phyloP scores from a whole-genome alignment of 2,113 vertebrate genomes.

The Phrynosoma platyrhinos region DNA sequence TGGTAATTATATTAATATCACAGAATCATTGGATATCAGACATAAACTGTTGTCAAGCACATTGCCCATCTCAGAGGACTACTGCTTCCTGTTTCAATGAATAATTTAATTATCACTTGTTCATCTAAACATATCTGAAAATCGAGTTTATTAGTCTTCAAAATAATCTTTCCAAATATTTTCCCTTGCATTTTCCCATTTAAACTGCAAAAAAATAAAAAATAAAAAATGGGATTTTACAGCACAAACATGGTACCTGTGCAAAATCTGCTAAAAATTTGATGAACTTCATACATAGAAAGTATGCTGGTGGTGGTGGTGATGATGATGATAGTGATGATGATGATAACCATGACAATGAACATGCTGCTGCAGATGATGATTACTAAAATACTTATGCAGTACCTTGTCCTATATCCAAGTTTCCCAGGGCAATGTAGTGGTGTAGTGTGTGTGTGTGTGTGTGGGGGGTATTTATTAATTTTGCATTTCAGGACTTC shows the following conservation, averaged over 20 bases:
- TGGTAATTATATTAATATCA: constrained; percentile 67
- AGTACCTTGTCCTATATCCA: too few relatives aligned
- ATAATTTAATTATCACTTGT: constrained; percentile 38
- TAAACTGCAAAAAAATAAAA: not conserved
- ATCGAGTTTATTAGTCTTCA: constrained; percentile 2
- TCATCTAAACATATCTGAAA: constrained; percentile 43
- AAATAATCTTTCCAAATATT: constrained; percentile 1
- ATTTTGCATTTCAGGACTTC: too few relatives aligned
- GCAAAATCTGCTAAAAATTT: not conserved
- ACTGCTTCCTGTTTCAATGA: constrained; percentile 41
- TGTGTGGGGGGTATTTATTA: too few relatives aligned
- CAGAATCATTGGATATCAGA: constrained; percentile 43
- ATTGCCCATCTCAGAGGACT: constrained; percentile 33
- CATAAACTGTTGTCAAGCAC: constrained; percentile 31
- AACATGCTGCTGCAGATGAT: too few relatives aligned
- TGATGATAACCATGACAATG: too few relatives aligned
- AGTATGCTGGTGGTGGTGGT: too few relatives aligned
- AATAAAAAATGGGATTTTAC: too few relatives aligned
- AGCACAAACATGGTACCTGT: not conserved
- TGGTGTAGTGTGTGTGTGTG: too few relatives aligned
- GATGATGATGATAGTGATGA: too few relatives aligned
- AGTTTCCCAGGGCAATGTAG: too few relatives aligned
- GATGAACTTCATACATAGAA: not conserved
- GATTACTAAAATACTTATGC: too few relatives aligned
- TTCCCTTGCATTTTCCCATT: not conserved